A percentile compares a stretch with the other conserved stretches of the same genome.
Evolutionary conservation across 2,797 vertebrate species (phyloP).

Genomic region (Oryzias dopingdopingensis): DNA sequence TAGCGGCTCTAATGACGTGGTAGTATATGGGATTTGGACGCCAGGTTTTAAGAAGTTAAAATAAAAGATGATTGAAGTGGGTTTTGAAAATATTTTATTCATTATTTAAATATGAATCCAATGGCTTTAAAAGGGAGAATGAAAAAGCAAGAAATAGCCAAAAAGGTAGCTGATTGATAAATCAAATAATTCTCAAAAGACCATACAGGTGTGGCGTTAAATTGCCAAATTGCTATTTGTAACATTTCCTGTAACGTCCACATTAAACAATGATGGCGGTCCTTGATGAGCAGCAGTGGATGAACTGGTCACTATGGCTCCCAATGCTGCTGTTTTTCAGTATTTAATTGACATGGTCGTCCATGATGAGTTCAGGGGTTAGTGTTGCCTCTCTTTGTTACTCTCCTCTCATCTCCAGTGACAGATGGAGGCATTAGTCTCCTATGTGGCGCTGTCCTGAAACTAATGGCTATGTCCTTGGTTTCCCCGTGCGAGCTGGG

Average conservation of each 20-base stretch:
- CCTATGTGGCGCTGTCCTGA: slow-evolving; percentile 78
- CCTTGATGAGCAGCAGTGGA: slow-evolving; percentile 39
- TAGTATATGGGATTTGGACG: too few relatives aligned
- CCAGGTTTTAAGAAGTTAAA: too few relatives aligned
- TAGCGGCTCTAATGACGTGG: too few relatives aligned
- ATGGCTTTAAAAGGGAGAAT: not conserved
- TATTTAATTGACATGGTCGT: slow-evolving; percentile 78
- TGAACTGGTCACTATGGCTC: slow-evolving; percentile 64
- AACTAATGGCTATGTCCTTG: slow-evolving; percentile 82
- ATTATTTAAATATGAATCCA: too few relatives aligned
- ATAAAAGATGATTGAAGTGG: too few relatives aligned
- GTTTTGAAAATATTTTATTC: too few relatives aligned
- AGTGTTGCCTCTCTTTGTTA: slow-evolving; percentile 80
- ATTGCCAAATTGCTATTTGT: slow-evolving; percentile 33
- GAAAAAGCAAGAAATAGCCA: not conserved
- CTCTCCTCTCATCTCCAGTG: slow-evolving; percentile 77
- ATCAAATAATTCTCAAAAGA: slow-evolving; percentile 10
- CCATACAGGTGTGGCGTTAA: slow-evolving; percentile 14
- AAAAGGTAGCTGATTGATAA: slow-evolving; percentile 1
- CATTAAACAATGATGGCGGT: slow-evolving; percentile 33
- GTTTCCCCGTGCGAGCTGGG: slow-evolving; percentile 67
- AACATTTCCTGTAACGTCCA: slow-evolving; percentile 34
- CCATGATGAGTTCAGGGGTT: slow-evolving; percentile 80
- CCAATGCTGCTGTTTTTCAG: slow-evolving; percentile 77
- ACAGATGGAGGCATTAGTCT: slow-evolving; percentile 81